Base-by-base conservation (phyloP, 2,888 invertebrate genomes). In the Neocrepidodera transversa region DNA sequence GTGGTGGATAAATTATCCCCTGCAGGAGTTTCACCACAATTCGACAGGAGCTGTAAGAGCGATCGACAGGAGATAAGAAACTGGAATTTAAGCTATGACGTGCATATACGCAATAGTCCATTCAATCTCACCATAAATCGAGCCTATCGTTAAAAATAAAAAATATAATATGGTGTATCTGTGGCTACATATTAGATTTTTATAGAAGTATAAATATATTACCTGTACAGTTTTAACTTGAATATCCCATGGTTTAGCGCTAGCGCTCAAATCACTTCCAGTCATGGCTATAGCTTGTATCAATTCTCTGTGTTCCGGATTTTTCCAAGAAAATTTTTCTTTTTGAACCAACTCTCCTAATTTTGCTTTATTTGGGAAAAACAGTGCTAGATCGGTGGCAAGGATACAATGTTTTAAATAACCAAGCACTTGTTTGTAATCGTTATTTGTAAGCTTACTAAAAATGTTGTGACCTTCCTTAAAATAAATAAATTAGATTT, bases 381-480 rank as follows among this genome's bases (percentile, higher is more conserved):
- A 93, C 1, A 87, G 78, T 0, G 92, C 92, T 67, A 93, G 78
- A 74, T 94, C 93, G 1, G 93, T 94, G 0, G 93, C 93, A 49
- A 93, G 79, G 68, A 94, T 93, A 75, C 92, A 92, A 69, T 92
- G 91, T 68, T 90, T 88, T 51, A 93, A 87, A 58, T 87, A 83
- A 30, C 88, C 84, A 49, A 94, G 76, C 1, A 92, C 88, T 79
- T 90, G 83, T 74, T 91, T 92, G 79, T 91, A 92, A 65, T 92
- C 90, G 17, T 83, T 82, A 56, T 86, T 85, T 2, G 85, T 83
- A 28, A 92, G 80, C 71, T 89, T 86, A 26, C 86, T 84, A 77
- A 94, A 91, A 58, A 94, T 92, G 72, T 94, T 93, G 78, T 93
- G 92, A 0, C 92, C 92, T 58, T 92, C 92, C 87, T 93, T 82